These are phyloP conservation scores for Bubo blakistoni DNA, from an alignment of 2,113 vertebrate genomes.

Conservation along the genomic window DNA sequence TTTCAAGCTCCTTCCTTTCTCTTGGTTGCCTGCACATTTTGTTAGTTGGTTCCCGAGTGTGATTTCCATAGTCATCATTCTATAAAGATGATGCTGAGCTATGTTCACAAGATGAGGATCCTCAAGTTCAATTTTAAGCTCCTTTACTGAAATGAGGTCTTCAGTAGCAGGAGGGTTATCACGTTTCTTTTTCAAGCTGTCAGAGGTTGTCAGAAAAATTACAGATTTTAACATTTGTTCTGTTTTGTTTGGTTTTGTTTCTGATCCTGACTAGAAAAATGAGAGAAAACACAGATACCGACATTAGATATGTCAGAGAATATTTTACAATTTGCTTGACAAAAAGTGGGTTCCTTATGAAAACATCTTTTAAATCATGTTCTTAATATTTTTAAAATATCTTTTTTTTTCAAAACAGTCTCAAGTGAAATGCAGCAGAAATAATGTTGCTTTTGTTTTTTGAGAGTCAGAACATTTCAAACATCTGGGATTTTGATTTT, in stretches of 20 bases:
- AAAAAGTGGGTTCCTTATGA: not conserved
- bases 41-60: not conserved
- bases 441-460: not conserved
- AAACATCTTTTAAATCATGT: not conserved
- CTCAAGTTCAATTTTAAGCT: not conserved
- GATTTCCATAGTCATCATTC: not conserved
- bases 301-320: not conserved
- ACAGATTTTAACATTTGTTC: conserved; percentile 31
- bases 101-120: not conserved
- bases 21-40: not conserved
- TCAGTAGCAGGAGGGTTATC: not conserved
- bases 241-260: conserved; percentile 19
- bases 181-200: not conserved
- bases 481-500: not conserved
- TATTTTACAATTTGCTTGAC: not conserved
- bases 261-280: conserved; percentile 26
- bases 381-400: not conserved
- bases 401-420: not conserved
- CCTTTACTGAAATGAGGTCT: not conserved
- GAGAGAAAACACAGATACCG: not conserved
- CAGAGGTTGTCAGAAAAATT: conserved; percentile 35
- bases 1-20: not conserved
- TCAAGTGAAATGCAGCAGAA: not conserved
- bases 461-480: not conserved
- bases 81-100: not conserved